Evolutionary conservation across 2,113 vertebrate genomes (phyloP).

Genomic region (cattle (Bos taurus)): DNA sequence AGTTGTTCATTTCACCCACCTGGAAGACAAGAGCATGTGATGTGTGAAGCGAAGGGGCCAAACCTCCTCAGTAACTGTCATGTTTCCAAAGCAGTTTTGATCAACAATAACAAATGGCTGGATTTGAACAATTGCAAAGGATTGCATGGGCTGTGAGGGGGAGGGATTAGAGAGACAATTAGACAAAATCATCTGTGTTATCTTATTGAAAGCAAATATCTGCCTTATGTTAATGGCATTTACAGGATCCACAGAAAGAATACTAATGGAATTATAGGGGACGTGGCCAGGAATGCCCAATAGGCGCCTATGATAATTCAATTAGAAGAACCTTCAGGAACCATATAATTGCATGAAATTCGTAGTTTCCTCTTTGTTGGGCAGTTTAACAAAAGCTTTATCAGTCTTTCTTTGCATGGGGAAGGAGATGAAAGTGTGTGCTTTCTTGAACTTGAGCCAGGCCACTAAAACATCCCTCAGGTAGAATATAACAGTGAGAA

Average conservation of each 20-base stretch:
- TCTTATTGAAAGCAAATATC: conserved; percentile 66
- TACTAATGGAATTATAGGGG: conserved; percentile 57
- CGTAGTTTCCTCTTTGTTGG: conserved; percentile 40
- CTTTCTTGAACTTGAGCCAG: neutral
- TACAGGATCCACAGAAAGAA: conserved; percentile 56
- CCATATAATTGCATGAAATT: conserved; percentile 59
- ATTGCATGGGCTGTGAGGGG: conserved; percentile 60
- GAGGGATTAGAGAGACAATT: conserved; percentile 70
- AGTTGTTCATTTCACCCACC: neutral
- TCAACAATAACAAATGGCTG: conserved; percentile 46
- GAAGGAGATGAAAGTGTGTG: neutral
- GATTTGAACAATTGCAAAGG: conserved; percentile 55
- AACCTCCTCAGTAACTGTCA: neutral
- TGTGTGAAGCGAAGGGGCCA: neutral
- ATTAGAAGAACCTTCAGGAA: conserved; percentile 56
- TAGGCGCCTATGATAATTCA: conserved; percentile 52
- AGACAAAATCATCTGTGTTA: conserved; percentile 66
- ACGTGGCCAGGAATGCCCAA: conserved; percentile 46
- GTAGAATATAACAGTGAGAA: neutral
- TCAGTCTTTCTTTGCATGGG: neutral
- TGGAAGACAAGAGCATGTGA: neutral
- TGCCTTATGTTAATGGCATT: conserved; percentile 64
- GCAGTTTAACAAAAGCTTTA: conserved; percentile 34
- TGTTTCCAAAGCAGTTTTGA: conserved; percentile 51
- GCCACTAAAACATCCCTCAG: neutral